Conservation (phyloP, 2,888 invertebrate species). For the Hydroisotoma schaefferi region DNA sequence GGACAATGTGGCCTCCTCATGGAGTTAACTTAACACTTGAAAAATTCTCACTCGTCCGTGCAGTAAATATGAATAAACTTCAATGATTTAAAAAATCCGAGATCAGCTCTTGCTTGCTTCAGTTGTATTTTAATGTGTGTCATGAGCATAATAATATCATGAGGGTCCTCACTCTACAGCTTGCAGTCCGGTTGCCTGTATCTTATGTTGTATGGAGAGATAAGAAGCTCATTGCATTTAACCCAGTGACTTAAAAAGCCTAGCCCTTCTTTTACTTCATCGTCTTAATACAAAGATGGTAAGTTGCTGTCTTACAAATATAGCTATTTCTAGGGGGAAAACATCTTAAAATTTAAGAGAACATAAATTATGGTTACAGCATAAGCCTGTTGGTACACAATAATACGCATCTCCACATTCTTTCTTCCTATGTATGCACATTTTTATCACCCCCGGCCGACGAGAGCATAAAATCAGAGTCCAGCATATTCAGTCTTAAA, state of each 20-base stretch:
- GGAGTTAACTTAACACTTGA: not conserved
- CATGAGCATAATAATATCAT: not conserved
- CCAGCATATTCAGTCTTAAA: too few relatives aligned
- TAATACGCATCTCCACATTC: not conserved
- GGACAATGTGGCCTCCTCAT: constrained; percentile 12
- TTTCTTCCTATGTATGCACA: not conserved
- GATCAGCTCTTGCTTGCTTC: too few relatives aligned
- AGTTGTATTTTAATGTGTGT: too few relatives aligned
- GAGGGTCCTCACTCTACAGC: not conserved
- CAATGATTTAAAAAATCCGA: too few relatives aligned
- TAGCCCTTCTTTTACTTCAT: not conserved
- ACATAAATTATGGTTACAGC: too few relatives aligned
- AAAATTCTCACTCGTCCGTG: not conserved
- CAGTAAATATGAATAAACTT: too few relatives aligned
- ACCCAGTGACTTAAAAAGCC: constrained; percentile 2
- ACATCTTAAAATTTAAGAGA: too few relatives aligned
- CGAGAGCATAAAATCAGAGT: too few relatives aligned
- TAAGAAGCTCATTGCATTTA: constrained; percentile 1
- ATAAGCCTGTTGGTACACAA: too few relatives aligned
- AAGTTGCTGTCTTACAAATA: too few relatives aligned
- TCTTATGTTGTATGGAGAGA: not conserved
- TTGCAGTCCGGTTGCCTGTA: not conserved
- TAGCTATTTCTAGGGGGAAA: too few relatives aligned
- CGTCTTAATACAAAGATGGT: too few relatives aligned
- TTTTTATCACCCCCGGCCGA: not conserved